Evolutionary conservation across 2,113 vertebrate genomes (phyloP).

Genomic region (Tonatia bakeri): DNA sequence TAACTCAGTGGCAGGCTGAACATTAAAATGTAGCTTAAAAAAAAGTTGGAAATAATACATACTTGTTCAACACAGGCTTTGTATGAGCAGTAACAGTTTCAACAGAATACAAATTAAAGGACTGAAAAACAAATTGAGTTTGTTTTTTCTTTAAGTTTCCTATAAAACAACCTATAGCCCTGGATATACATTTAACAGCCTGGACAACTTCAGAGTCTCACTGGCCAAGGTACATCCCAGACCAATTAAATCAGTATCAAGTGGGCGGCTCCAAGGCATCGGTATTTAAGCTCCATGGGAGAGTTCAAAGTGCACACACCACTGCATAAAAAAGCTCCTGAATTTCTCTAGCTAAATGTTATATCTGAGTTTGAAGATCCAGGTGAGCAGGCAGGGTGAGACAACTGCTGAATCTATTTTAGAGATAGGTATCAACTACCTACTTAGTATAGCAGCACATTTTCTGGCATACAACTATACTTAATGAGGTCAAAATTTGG

Average conservation of each 20-base stretch:
- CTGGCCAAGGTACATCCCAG: neutral
- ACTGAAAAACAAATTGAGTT: neutral
- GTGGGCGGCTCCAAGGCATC: neutral
- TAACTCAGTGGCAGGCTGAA: neutral
- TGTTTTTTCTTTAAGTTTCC: neutral
- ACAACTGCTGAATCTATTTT: neutral
- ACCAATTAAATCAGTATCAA: neutral
- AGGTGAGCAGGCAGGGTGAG: neutral
- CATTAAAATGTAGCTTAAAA: neutral
- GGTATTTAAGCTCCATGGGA: neutral
- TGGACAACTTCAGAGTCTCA: neutral
- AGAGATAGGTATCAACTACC: neutral
- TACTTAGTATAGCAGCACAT: neutral
- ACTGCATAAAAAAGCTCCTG: neutral
- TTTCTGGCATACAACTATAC: neutral
- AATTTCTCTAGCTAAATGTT: neutral
- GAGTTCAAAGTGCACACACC: slow-evolving; percentile 8
- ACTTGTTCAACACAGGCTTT: neutral
- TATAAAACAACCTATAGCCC: neutral
- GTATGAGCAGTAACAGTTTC: neutral
- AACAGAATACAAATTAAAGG: slow-evolving; percentile 33
- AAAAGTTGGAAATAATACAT: neutral
- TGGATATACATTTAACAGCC: neutral
- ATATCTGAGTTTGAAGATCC: neutral
- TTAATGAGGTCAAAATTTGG: neutral